Evolutionary conservation across 2,797 vertebrate genomes (phyloP).

Genomic region (Cetoscarus ocellatus): DNA sequence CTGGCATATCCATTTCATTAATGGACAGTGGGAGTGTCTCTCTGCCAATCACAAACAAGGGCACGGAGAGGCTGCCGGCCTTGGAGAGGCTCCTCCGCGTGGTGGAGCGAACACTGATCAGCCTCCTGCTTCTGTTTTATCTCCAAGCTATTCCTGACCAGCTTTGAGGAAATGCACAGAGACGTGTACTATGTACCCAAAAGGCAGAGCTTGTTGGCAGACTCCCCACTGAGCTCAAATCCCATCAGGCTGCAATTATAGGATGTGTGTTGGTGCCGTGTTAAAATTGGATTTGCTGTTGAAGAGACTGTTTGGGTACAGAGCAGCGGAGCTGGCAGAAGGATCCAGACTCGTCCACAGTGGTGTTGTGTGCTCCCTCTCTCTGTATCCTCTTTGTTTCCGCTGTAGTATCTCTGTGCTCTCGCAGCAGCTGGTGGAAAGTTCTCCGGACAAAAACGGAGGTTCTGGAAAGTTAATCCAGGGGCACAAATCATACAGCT

Average conservation of each 20-base stretch:
- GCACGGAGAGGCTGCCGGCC: constrained; percentile 48
- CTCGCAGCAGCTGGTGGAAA: constrained; percentile 58
- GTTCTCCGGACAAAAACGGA: constrained; percentile 62
- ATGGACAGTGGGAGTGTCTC: constrained; percentile 46
- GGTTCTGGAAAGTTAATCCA: constrained; percentile 63
- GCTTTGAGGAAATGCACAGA: constrained; percentile 35
- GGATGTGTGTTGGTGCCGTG: constrained; percentile 32
- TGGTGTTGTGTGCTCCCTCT: constrained; percentile 25
- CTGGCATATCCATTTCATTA: constrained; percentile 64
- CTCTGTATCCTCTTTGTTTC: constrained; percentile 50
- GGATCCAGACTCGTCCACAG: constrained; percentile 59
- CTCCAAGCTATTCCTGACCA: constrained; percentile 39
- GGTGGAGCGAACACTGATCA: constrained; percentile 10
- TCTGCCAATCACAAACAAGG: constrained; percentile 63
- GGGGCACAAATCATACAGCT: not conserved
- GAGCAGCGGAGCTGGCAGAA: constrained; percentile 49
- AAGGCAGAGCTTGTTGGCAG: constrained; percentile 31
- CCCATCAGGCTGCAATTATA: constrained; percentile 47
- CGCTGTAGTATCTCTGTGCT: constrained; percentile 49
- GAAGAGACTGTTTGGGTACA: constrained; percentile 44
- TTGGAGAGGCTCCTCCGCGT: constrained; percentile 27
- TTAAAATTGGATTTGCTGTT: constrained; percentile 47
- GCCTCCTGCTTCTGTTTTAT: constrained; percentile 22
- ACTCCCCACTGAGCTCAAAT: constrained; percentile 23
- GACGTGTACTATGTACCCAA: constrained; percentile 35